Base-by-base conservation (phyloP, 2,113 vertebrate genomes). In the Larimichthys crocea region DNA sequence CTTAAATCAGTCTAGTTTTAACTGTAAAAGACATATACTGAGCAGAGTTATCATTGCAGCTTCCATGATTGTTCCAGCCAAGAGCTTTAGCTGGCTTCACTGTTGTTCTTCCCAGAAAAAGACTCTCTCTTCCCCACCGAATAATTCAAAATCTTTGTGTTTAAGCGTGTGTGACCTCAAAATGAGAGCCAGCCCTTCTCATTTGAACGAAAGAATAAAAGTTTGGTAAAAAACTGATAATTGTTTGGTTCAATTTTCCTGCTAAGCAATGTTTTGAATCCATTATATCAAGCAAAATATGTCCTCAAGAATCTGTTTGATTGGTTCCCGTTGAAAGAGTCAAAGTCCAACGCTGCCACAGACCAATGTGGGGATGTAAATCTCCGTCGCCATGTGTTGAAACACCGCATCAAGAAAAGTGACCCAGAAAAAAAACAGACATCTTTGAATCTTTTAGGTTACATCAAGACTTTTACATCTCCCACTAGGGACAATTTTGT, bases 151-250 rank as follows among this genome's bases (percentile, higher is more conserved):
- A 65, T 76, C 62, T 85, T 76, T 56, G 79, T 77, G 80, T 82
- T 82, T 76, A 85, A 91, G 56, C 35, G 65, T 74, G 63, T 80
- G 55, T 35, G 63, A 86, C 90, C 90, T 88, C 84, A 74, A 89
- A 92, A 90, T 88, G 44, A 71, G 80, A 89, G 81, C 75, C 88
- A 93, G 81, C 20, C 76, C 59, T 65, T 19, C 71, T 89, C 79
- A 76, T 86, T 82, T 82, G 76, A 89, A 89, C 24, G 59, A 67
- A 80, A 71, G 16, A 83, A 92, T 67, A 71, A 80, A 79, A 84
- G 77, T 76, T 85, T 62, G 66, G 66, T 79, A 79, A 76, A 26
- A 87, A 91, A 72, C 40, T 64, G 56, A 85, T 84, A 74, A 84
- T 83, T 80, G 64, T 66, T 84, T 55, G 22, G 76, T 87, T 76